These are phyloP conservation scores for Sinocyclocheilus anshuiensis DNA, from an alignment of 2,113 vertebrate genomes.

Conservation along the genomic window DNA sequence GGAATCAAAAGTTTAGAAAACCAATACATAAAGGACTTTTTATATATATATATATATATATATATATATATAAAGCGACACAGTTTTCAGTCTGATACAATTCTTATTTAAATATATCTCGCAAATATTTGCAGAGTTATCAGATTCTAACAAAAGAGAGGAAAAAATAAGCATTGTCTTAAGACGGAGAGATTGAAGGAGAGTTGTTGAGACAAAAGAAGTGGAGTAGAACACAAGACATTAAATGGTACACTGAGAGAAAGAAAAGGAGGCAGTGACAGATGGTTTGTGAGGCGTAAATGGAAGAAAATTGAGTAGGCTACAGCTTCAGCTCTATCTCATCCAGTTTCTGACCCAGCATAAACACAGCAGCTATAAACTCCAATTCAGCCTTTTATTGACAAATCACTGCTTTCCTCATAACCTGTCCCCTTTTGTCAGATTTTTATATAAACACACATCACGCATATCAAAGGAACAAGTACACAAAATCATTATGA, in stretches of 20 bases:
- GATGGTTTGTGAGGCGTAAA: constrained; percentile 42
- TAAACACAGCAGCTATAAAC: constrained; percentile 36
- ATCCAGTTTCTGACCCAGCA: constrained; percentile 30
- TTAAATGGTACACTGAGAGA: neutral
- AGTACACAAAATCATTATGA: constrained; percentile 19
- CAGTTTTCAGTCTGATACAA: neutral
- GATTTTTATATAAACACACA: constrained; percentile 31
- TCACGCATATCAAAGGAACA: neutral
- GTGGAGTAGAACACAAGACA: neutral
- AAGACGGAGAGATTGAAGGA: constrained; percentile 15
- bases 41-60: neutral
- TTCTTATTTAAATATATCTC: neutral
- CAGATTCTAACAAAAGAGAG: neutral
- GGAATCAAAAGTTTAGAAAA: neutral
- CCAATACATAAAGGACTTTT: neutral
- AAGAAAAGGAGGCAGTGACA: constrained; percentile 33
- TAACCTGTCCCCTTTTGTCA: constrained; percentile 8
- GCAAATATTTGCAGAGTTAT: neutral
- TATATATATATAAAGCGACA: neutral
- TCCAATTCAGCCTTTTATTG: constrained; percentile 39
- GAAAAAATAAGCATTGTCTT: neutral
- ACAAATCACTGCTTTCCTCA: constrained; percentile 34
- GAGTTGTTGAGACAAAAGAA: constrained; percentile 10
- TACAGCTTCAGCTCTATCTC: constrained; percentile 20
- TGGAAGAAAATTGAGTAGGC: constrained; percentile 38